Evolutionary conservation across 1,140 invertebrate species (phyloP), one percentile per base, ranked within the genome.

Genomic region (Solen grandis): DNA sequence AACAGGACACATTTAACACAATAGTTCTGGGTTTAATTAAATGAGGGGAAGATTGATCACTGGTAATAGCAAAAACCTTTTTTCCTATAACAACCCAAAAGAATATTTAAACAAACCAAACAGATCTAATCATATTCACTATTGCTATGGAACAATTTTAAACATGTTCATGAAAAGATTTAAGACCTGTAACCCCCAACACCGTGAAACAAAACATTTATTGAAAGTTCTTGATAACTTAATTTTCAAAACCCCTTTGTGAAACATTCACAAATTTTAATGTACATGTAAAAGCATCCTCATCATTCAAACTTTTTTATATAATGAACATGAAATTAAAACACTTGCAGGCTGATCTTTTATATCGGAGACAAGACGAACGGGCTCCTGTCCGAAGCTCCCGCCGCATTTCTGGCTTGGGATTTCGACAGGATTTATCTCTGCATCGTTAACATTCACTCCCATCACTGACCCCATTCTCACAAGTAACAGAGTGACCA

Each of bases 301-400:
- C 19, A 19, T 10, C 19, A 46, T 46, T 10, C n/a, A n/a, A 38
- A 22, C 19, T n/a, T 22, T 46, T 50, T 66, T 55, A 77, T 55
- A 68, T 66, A 77, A 68, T 77, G 74, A 27, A 77, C 60, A 77
- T 77, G 31, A 77, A 77, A 50, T 77, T 54, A 31, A 66, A 41
- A 68, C 74, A 77, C 57, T 57, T 66, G 1, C 55, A 46, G 57
- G 60, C 62, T 16, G 74, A 29, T 1, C 57, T 35, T 41, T 52
- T 36, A 38, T 38, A 68, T 57, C 50, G 54, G 3, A 68, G 33
- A 27, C 74, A 77, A 19, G 60, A 65, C 27, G 52, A 77, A 13
- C 52, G 46, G 38, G 41, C 8, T 19, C 19, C 41, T 10, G 66
- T 36, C 16, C 19, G 27, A 54, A 35, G 29, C 19, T 77, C 57